Evolutionary conservation across 2,888 invertebrate species (phyloP).

Genomic region (Heliconius ismenius): DNA sequence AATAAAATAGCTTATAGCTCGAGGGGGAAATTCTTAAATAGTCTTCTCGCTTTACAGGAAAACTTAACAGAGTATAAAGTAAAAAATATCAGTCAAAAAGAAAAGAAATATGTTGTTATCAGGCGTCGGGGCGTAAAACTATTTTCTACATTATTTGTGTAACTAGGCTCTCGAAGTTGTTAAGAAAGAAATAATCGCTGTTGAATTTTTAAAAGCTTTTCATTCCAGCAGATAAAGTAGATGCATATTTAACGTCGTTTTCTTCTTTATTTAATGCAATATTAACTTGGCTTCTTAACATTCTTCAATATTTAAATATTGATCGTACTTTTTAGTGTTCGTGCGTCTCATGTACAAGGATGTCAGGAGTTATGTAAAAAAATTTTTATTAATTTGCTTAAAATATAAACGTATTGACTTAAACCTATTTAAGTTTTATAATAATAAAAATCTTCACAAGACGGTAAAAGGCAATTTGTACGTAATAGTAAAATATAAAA

Average conservation of each 20-base stretch:
- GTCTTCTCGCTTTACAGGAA: conserved; percentile 47
- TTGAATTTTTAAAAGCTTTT: conserved; percentile 63
- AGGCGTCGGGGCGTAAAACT: conserved; percentile 58
- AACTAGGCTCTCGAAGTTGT: conserved; percentile 59
- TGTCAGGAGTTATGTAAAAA: too few relatives aligned
- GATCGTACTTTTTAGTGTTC: neutral
- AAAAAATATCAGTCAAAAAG: conserved; percentile 53
- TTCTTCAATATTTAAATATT: neutral
- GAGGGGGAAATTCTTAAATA: conserved; percentile 51
- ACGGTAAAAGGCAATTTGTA: neutral
- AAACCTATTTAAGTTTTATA: neutral
- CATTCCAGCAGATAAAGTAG: conserved; percentile 49
- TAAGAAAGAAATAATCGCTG: conserved; percentile 60
- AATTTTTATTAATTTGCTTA: too few relatives aligned
- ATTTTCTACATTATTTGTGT: conserved; percentile 63
- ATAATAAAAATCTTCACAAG: neutral
- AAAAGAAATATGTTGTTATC: conserved; percentile 58
- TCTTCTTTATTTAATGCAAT: conserved; percentile 36
- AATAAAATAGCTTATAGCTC: conserved; percentile 46
- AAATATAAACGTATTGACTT: too few relatives aligned
- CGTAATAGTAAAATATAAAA: conserved; percentile 22
- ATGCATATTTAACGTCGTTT: conserved; percentile 39
- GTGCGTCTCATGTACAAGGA: too few relatives aligned
- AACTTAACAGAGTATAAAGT: conserved; percentile 48
- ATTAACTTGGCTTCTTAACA: conserved; percentile 33